Percentiles rank a stretch among this genome's conserved stretches.
phyloP scores from a whole-genome alignment of 2,113 vertebrate genomes.

The Anoura caudifer region DNA sequence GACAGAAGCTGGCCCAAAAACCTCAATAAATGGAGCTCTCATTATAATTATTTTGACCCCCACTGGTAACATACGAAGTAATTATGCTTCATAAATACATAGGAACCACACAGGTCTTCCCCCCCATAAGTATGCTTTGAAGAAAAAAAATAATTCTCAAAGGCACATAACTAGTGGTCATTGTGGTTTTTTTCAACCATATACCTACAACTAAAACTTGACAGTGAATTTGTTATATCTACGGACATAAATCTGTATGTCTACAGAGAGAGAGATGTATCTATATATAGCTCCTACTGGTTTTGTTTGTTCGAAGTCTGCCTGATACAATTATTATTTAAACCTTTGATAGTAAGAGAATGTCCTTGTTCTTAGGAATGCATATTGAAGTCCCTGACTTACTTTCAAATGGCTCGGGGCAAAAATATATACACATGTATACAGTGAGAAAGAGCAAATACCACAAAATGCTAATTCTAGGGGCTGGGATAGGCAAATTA shows the following conservation, averaged over 20 bases:
- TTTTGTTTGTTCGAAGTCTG: not conserved
- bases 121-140: conserved; percentile 1
- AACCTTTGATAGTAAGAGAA: not conserved
- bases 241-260: not conserved
- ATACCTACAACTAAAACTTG: not conserved
- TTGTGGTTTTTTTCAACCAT: not conserved
- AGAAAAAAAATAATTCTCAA: conserved; percentile 19
- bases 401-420: not conserved
- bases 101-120: not conserved
- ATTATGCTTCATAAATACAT: conserved; percentile 16
- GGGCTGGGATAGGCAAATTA: not conserved
- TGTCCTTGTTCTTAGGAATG: not conserved
- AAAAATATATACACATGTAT: not conserved
- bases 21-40: conserved; percentile 37
- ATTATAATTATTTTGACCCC: conserved; percentile 29
- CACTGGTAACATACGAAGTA: not conserved
- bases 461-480: not conserved
- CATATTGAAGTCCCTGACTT: not conserved
- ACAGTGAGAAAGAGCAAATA: not conserved
- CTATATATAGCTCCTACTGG: not conserved
- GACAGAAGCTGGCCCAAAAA: not conserved
- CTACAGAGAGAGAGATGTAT: not conserved
- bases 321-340: not conserved
- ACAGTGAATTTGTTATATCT: not conserved
- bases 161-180: not conserved